Conservation (phyloP, 2,113 vertebrate species). For the Circaetus cinerascens region DNA sequence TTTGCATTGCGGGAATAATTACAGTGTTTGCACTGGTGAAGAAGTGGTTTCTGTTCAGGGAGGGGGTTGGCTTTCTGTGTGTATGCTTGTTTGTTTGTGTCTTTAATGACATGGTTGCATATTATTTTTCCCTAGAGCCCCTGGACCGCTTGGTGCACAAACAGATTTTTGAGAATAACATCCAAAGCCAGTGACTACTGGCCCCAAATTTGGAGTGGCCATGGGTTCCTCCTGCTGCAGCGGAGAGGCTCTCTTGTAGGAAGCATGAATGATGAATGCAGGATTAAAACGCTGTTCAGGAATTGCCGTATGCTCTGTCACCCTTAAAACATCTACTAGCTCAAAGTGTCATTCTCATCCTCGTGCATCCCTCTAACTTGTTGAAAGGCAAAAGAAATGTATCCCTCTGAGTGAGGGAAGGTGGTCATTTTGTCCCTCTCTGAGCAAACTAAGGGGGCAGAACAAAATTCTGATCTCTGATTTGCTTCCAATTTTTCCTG, state of each 20-base stretch:
- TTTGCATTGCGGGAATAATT: background rate
- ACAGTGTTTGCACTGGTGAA: background rate
- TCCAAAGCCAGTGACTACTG: background rate
- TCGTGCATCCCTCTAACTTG: background rate
- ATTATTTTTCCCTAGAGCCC: background rate
- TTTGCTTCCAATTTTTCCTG: background rate
- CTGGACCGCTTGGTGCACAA: background rate
- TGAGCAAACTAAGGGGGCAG: background rate
- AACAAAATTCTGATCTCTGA: background rate
- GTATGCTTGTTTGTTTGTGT: background rate
- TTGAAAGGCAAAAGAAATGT: background rate
- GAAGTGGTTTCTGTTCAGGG: background rate
- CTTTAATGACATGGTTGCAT: background rate
- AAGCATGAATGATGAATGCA: background rate
- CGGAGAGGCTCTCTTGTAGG: background rate
- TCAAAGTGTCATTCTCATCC: background rate
- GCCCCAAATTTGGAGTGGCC: background rate
- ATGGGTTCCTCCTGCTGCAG: background rate
- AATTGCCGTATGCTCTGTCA: background rate
- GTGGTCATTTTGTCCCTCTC: accelerated
- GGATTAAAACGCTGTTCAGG: background rate
- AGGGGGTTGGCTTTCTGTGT: background rate
- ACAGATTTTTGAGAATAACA: background rate
- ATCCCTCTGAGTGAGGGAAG: background rate
- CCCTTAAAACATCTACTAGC: background rate